Evolutionary conservation across 2,888 invertebrate genomes (phyloP).

Genomic region (Sthenelais limicola): DNA sequence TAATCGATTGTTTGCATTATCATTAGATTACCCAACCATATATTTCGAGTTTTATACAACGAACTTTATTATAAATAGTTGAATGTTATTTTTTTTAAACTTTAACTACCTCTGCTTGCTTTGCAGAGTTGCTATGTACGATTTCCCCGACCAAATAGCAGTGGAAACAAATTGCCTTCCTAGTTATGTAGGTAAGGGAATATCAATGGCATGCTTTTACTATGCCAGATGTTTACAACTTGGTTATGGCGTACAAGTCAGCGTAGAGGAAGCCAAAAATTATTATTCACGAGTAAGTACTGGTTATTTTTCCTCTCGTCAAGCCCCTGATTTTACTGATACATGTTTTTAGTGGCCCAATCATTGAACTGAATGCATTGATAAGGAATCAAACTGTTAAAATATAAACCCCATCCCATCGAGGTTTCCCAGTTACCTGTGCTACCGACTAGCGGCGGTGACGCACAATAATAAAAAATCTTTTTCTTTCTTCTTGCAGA

Average conservation of each 20-base stretch:
- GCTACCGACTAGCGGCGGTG: no score
- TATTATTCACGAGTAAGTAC: slow-evolving; percentile 70
- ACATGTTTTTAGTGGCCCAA: neutral
- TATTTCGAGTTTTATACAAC: no score
- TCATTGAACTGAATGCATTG: no score
- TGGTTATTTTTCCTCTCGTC: no score
- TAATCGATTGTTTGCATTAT: no score
- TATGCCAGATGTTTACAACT: slow-evolving; percentile 68
- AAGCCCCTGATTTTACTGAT: no score
- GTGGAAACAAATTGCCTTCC: slow-evolving; percentile 68
- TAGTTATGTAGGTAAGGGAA: slow-evolving; percentile 67
- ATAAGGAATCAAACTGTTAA: no score
- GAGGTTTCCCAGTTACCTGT: no score
- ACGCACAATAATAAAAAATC: no score
- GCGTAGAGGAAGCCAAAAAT: slow-evolving; percentile 60
- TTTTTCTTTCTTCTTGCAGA: slow-evolving; percentile 56
- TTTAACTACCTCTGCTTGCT: no score
- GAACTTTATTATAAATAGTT: neutral
- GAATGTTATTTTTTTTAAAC: slow-evolving; percentile 7
- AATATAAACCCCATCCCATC: no score
- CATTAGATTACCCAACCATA: neutral
- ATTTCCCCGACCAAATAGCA: slow-evolving; percentile 59
- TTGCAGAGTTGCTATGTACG: slow-evolving; percentile 63
- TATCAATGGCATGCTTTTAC: slow-evolving; percentile 68
- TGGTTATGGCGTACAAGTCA: slow-evolving; percentile 64